Conservation (phyloP, 2,888 invertebrate species). For the Tridacna crocea region DNA sequence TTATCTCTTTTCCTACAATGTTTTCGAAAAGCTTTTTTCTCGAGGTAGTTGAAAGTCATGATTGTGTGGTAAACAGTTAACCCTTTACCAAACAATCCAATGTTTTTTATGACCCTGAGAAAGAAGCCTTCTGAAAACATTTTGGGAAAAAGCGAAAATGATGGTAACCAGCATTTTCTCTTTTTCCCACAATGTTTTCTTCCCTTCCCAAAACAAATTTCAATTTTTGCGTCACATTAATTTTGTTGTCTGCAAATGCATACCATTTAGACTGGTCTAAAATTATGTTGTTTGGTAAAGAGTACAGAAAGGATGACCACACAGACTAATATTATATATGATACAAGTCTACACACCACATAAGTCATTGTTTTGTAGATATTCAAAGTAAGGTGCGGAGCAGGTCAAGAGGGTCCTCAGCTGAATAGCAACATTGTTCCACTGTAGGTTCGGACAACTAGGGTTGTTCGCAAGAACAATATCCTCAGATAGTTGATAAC, state of each 20-base stretch:
- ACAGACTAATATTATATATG: too few species aligned
- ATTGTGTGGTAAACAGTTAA: too few species aligned
- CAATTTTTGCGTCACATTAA: too few species aligned
- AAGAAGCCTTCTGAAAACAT: too few species aligned
- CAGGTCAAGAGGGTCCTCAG: neutral
- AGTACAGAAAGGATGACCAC: neutral
- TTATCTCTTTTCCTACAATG: too few species aligned
- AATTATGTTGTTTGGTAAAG: neutral
- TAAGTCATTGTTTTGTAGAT: neutral
- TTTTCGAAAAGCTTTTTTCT: too few species aligned
- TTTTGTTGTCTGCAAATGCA: too few species aligned
- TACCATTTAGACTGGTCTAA: too few species aligned
- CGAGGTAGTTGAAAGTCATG: too few species aligned
- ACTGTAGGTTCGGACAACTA: neutral
- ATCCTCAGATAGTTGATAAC: neutral
- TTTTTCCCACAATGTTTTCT: slow-evolving; percentile 1
- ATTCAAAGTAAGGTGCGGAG: slow-evolving; percentile 17
- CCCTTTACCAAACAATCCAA: too few species aligned
- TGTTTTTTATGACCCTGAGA: too few species aligned
- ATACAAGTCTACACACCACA: slow-evolving; percentile 9
- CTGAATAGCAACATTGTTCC: neutral
- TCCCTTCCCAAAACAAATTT: neutral
- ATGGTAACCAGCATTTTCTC: neutral
- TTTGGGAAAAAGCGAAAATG: neutral
- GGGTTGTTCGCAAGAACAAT: neutral